Evolutionary conservation across 1,140 invertebrate species (phyloP), one percentile per base, ranked within the genome.

Genomic region (Potamilus streckersoni): DNA sequence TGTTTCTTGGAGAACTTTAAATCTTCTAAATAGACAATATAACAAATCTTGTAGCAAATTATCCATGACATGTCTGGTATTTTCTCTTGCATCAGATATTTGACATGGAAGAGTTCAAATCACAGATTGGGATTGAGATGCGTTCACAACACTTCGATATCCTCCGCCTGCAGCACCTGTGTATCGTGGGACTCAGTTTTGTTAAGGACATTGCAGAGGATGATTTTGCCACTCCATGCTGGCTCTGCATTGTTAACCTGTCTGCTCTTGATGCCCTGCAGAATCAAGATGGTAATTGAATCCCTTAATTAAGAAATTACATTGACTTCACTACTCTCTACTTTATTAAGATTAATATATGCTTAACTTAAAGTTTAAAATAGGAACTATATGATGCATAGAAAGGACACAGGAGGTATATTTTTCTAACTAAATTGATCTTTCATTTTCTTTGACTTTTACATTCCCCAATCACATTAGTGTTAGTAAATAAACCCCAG

Each of bases 21-120:
- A 49, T 49, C 38, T 49, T 11, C 6, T 49, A 23, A 23, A 23
- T 49, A 49, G 38, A 11, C 11, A 49, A 49, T 49, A 11, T 11
- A 49, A 8, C 38, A 49, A 49, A 49, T 6, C 0, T 49, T 49
- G 6, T 4, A 49, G 38, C 38, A 49, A 49, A 49, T 49, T 49
- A 49, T 49, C 38, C 5, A 49, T 49, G 6, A 49, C 11, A 49
- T 8, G 38, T 49, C 11, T 49, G 19, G 5, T 14, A 15, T 19
- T 55, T 65, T 67, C 16, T 57, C 15, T 71, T 67, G 20, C 69
- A 70, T 20, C 31, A 84, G 82, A 71, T 84, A 67, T 84, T 80
- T 80, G 82, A 84, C 65, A 80, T 80, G 75, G 77, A 79, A 14
- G 80, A 84, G 61, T 78, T 82, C 15, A 79, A 80, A 27, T 75